Evolutionary conservation across 2,113 vertebrate genomes (phyloP).

Genomic region (Lagenorhynchus albirostris): DNA sequence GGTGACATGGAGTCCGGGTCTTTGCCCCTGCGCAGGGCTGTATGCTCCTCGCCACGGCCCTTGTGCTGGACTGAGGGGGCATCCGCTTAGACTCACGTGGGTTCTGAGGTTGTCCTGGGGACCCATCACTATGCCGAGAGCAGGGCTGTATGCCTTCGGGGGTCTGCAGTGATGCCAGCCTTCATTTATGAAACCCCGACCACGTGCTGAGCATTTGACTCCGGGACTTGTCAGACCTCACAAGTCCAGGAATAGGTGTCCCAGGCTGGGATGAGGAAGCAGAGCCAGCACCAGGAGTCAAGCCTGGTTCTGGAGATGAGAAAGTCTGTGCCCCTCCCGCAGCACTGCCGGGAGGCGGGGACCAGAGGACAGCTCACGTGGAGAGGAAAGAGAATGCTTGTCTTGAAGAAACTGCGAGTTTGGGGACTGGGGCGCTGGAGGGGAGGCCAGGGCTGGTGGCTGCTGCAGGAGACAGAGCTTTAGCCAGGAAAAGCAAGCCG

Average conservation of each 20-base stretch:
- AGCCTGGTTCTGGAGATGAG: neutral
- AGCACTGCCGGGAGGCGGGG: neutral
- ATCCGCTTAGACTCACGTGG: accelerated
- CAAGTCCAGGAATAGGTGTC: neutral
- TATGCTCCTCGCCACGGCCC: neutral
- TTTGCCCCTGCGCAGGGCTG: accelerated
- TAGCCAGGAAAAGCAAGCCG: neutral
- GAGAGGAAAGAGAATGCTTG: neutral
- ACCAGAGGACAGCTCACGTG: neutral
- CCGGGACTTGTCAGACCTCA: neutral
- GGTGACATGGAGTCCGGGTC: neutral
- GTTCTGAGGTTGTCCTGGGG: neutral
- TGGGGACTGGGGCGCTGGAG: neutral
- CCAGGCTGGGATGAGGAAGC: neutral
- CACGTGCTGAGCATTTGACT: neutral
- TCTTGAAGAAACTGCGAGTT: neutral
- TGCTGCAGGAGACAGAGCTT: neutral
- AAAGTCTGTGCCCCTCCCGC: neutral
- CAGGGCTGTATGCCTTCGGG: neutral
- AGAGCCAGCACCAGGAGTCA: accelerated
- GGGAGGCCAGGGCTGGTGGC: too few relatives aligned
- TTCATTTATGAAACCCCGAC: neutral
- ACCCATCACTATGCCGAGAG: neutral
- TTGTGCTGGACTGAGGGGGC: accelerated
- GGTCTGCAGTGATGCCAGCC: neutral